Base-by-base conservation (phyloP, 2,888 invertebrate species). In the Mellilla xanthometata region DNA sequence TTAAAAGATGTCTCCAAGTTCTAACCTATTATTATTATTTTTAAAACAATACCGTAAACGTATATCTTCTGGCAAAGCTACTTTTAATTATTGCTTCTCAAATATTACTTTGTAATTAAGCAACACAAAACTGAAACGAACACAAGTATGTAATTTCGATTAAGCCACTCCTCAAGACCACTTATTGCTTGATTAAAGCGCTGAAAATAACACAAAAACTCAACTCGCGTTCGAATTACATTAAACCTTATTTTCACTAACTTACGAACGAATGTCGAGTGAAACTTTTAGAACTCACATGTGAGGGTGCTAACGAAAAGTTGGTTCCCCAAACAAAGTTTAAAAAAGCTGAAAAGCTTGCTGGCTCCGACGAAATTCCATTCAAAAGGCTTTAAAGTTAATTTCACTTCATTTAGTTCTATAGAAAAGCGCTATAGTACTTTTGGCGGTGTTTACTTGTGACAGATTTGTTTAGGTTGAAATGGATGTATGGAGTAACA, bases 381-480 rank as follows among this genome's bases (percentile, higher is more conserved):
- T 39, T 45, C 44, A 45, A 39, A 19, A 45, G 42, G 42, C 13
- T 43, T 43, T 31, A 38, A 35, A 40, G 40, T 47, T 33, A 33
- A 42, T 43, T 42, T 43, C 39, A 39, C 48, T 47, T 47, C 40
- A 33, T 47, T 47, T 45, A 28, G 32, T 39, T 46, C 38, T 53
- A 36, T 41, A 52, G 54, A 56, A 49, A 57, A 58, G 62, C 57
- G 54, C 44, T 60, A 54, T 11, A 19, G 15, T 10, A 7, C 28
- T 22, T 19, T 11, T 11, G 6, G 2, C n/a, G 6, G 5, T 19
- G 15, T 28, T 28, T 22, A 29, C 28, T 22, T n/a, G 5, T 28
- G 2, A 27, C 19, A 1, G 9, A 28, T 12, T 8, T 36, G 8
- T 11, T 2, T 2, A 15, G 4, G 9, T n/a, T n/a, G n/a, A n/a